Conservation (phyloP, 1,140 invertebrate genomes). For the Chironomus tepperi region DNA sequence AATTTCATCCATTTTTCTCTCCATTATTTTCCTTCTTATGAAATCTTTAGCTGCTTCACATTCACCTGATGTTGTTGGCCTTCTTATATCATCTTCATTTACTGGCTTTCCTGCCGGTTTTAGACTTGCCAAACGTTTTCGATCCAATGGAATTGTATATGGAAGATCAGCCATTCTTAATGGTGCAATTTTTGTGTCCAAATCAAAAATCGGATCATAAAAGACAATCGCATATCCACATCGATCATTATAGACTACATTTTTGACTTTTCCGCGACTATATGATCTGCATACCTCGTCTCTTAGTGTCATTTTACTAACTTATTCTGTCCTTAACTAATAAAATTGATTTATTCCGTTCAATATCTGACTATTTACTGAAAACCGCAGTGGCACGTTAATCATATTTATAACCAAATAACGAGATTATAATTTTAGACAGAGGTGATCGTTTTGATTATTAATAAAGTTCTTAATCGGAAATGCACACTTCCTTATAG, state of each 20-base stretch:
- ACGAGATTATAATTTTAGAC: too few species aligned
- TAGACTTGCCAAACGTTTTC: background rate
- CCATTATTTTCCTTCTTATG: background rate
- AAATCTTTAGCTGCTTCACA: conserved; percentile 19
- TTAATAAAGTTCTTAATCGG: too few species aligned
- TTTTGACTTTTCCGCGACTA: conserved; percentile 20
- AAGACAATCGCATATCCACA: conserved; percentile 21
- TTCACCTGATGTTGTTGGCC: background rate
- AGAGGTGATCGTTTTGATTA: too few species aligned
- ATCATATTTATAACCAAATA: too few species aligned
- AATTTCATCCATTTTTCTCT: conserved; percentile 6
- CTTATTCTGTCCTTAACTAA: background rate
- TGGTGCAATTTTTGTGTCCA: conserved; percentile 5
- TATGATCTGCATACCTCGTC: background rate
- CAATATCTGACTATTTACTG: too few species aligned
- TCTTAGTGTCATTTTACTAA: conserved; percentile 1
- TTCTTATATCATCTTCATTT: background rate
- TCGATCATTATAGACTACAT: conserved; percentile 11
- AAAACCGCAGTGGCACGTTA: too few species aligned
- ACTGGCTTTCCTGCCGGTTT: background rate
- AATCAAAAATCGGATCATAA: conserved; percentile 9
- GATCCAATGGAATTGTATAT: conserved; percentile 17
- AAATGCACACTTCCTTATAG: too few species aligned
- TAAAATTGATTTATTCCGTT: too few species aligned
- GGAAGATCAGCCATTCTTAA: background rate